phyloP scores from a whole-genome alignment of 2,113 vertebrate species.

The Bos javanicus region DNA sequence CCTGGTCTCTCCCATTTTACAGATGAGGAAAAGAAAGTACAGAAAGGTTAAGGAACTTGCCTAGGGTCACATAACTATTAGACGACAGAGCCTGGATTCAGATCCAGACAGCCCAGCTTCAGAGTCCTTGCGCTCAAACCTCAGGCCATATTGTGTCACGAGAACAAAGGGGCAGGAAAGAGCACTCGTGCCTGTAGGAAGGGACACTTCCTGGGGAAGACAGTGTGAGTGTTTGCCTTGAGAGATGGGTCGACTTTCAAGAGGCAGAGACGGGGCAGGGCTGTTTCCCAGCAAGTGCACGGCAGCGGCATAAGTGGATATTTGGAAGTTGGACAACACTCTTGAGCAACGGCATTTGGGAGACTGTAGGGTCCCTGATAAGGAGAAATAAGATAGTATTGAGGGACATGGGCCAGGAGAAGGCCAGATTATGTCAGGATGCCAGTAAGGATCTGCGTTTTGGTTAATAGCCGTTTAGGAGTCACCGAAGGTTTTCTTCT shows the following conservation, averaged over 20 bases:
- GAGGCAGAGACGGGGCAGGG: background rate
- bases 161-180: conserved; percentile 53
- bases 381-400: background rate
- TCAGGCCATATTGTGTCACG: background rate
- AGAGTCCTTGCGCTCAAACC: background rate
- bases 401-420: background rate
- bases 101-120: background rate
- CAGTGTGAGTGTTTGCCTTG: conserved; percentile 23
- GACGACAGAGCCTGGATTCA: background rate
- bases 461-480: background rate
- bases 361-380: background rate
- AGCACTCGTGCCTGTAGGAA: conserved; percentile 41
- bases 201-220: conserved; percentile 52
- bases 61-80: background rate
- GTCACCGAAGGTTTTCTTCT: background rate
- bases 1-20: background rate
- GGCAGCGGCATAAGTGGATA: background rate
- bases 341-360: background rate
- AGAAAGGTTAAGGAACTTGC: background rate
- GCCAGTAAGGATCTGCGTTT: background rate
- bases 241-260: conserved; percentile 22
- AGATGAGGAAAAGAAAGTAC: background rate
- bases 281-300: background rate
- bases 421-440: background rate
- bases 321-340: background rate